These are phyloP conservation scores for Poecilus cupreus DNA, from an alignment of 2,888 invertebrate species.

Conservation along the genomic window DNA sequence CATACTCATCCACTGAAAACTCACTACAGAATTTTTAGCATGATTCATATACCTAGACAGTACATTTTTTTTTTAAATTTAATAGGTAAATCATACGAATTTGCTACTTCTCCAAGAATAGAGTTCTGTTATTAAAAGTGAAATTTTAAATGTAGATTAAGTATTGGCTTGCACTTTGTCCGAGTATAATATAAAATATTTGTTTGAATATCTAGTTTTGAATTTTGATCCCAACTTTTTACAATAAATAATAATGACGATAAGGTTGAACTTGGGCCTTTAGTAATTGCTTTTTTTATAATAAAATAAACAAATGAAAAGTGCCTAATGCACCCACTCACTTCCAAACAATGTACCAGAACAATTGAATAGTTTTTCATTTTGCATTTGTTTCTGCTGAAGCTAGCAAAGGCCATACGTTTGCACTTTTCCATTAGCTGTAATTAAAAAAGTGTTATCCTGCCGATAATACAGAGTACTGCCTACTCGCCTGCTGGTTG, in stretches of 20 bases:
- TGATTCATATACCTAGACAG: too few relatives aligned
- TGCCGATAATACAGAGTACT: constrained; percentile 2
- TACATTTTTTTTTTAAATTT: too few relatives aligned
- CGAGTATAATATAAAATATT: too few relatives aligned
- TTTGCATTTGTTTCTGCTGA: constrained; percentile 2
- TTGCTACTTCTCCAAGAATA: too few relatives aligned
- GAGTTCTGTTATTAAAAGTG: too few relatives aligned
- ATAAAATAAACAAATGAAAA: background rate
- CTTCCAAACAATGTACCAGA: constrained; percentile 1
- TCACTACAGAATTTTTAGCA: too few relatives aligned
- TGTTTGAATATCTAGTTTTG: too few relatives aligned
- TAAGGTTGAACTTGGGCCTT: background rate
- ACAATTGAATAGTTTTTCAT: constrained; percentile 35
- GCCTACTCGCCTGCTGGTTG: background rate
- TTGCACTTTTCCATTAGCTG: constrained; percentile 43
- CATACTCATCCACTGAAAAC: too few relatives aligned
- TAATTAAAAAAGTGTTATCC: constrained; percentile 31
- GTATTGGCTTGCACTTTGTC: too few relatives aligned
- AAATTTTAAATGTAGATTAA: too few relatives aligned
- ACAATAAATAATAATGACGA: background rate
- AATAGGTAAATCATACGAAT: too few relatives aligned
- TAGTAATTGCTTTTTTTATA: background rate
- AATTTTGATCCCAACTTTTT: background rate
- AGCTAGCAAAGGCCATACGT: constrained; percentile 2
- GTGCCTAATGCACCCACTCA: background rate